Conservation (phyloP, 2,797 vertebrate species). For the Potorous gilbertii region DNA sequence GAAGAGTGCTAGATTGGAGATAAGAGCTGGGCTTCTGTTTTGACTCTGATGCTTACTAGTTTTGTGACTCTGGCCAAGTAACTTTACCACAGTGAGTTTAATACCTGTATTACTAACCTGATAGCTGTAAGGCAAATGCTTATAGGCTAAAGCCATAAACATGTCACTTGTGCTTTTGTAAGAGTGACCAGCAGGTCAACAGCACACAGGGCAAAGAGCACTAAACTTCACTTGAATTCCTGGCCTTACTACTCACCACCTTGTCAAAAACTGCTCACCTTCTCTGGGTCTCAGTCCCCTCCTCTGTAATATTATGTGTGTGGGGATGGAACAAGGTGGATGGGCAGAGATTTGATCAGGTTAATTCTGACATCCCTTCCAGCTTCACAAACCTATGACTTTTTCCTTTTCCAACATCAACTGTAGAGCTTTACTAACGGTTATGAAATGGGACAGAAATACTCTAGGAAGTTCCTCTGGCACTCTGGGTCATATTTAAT, state of each 20-base stretch:
- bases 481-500: neutral
- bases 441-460: neutral
- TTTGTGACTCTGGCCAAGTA: neutral
- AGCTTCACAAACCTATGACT: neutral
- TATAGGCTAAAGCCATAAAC: neutral
- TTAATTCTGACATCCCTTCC: neutral
- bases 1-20: neutral
- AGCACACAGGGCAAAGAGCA: neutral
- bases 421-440: neutral
- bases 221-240: neutral
- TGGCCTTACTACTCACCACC: neutral
- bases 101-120: neutral
- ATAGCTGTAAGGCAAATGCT: neutral
- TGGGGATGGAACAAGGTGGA: neutral
- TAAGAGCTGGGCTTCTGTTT: neutral
- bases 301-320: neutral
- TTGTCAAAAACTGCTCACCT: neutral
- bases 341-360: neutral
- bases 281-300: neutral
- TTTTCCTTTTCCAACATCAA: neutral
- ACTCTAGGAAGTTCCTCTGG: neutral
- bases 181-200: neutral
- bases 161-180: neutral
- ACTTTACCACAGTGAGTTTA: neutral
- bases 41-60: neutral